Percentiles rank a stretch among this genome's conserved stretches.
phyloP scores from a whole-genome alignment of 1,140 invertebrate genomes.

The Lepidotrigona ventralis region DNA sequence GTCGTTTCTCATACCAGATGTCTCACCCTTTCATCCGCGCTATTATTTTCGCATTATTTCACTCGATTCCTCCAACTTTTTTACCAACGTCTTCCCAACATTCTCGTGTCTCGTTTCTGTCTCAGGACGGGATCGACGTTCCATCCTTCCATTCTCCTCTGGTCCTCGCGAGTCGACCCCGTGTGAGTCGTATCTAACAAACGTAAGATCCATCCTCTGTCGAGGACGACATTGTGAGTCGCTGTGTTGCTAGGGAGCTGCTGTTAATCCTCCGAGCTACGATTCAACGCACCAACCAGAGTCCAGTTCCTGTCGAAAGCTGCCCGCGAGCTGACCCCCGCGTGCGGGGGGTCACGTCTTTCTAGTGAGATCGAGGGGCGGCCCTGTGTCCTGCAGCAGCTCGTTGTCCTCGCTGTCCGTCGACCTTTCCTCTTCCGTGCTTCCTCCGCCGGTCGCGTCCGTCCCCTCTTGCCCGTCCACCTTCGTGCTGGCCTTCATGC shows the following conservation, averaged over 20 bases:
- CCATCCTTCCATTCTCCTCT: neutral
- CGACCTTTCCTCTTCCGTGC: conserved; percentile 64
- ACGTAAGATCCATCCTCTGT: neutral
- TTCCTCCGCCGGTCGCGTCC: conserved; percentile 31
- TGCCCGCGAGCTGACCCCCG: conserved; percentile 4
- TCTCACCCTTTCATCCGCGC: too few species aligned
- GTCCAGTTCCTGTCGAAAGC: conserved; percentile 49
- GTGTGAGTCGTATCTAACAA: neutral
- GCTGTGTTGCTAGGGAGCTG: neutral
- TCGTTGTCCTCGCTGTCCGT: conserved; percentile 75
- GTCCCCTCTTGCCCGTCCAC: conserved; percentile 72
- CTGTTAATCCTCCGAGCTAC: conserved; percentile 4
- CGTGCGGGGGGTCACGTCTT: conserved; percentile 78
- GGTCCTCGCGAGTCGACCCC: neutral
- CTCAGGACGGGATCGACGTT: neutral
- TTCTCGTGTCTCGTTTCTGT: neutral
- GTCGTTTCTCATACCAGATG: neutral
- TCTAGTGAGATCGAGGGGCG: conserved; percentile 86
- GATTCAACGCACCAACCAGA: conserved; percentile 9
- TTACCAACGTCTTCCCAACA: neutral
- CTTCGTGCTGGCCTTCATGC: conserved; percentile 82
- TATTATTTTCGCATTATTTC: neutral
- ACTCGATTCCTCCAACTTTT: neutral
- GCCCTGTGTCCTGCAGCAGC: conserved; percentile 70
- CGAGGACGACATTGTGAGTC: conserved; percentile 14